phyloP scores from a whole-genome alignment of 1,140 invertebrate genomes.

The Contarinia nasturtii region DNA sequence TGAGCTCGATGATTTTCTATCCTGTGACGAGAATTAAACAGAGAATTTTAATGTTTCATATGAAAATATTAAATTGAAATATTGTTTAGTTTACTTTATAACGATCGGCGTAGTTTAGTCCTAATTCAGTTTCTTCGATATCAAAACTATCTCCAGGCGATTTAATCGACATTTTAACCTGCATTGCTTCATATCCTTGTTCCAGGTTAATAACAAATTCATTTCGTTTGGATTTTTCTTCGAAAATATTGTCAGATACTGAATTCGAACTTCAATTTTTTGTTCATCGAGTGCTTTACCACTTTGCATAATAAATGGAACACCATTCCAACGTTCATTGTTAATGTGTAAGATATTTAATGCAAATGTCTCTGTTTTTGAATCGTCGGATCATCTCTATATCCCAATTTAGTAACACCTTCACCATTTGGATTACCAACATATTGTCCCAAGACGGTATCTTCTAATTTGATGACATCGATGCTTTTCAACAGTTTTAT shows the following conservation, averaged over 20 bases:
- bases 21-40: slow-evolving; percentile 26
- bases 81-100: slow-evolving; percentile 46
- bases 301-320: slow-evolving; percentile 93
- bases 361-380: slow-evolving; percentile 89
- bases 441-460: slow-evolving; percentile 94
- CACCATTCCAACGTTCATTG: slow-evolving; percentile 97
- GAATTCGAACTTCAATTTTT: slow-evolving; percentile 95
- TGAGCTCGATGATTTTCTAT: slow-evolving; percentile 81
- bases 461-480: slow-evolving; percentile 47
- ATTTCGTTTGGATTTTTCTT: slow-evolving; percentile 78
- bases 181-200: slow-evolving; percentile 94
- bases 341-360: slow-evolving; percentile 74
- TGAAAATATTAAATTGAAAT: slow-evolving; percentile 7
- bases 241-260: slow-evolving; percentile 95
- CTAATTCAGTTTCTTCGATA: slow-evolving; percentile 93
- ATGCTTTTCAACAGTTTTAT: slow-evolving; percentile 90
- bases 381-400: slow-evolving; percentile 90
- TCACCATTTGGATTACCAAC: slow-evolving; percentile 68
- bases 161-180: slow-evolving; percentile 98
- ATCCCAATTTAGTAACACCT: slow-evolving; percentile 62
- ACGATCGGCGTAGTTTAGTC: slow-evolving; percentile 82
- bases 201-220: slow-evolving; percentile 97
- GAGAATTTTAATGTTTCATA: too few relatives aligned
- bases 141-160: slow-evolving; percentile 92
- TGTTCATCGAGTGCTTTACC: slow-evolving; percentile 97